phyloP scores from a whole-genome alignment of 1,140 invertebrate genomes.

The Conus betulinus region DNA sequence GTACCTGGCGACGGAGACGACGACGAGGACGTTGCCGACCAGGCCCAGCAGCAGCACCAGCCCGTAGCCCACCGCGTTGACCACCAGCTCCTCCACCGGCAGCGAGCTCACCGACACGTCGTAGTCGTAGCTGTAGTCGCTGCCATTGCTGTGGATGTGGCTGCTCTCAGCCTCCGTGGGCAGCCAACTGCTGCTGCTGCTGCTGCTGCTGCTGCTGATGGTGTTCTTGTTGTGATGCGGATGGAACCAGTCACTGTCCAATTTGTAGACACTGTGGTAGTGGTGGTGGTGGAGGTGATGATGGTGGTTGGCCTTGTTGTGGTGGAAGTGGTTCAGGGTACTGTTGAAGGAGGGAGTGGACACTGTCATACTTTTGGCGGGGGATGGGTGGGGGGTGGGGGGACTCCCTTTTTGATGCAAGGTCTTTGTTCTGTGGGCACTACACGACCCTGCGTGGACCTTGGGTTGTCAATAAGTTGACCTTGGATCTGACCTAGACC shows the following conservation, averaged over 20 bases:
- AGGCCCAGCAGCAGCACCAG: conserved; percentile 81
- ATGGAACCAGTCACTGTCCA: too few species aligned
- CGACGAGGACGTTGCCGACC: conserved; percentile 81
- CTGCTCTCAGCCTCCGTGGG: background rate
- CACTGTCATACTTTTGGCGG: too few species aligned
- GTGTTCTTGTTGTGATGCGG: background rate
- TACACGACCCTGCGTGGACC: too few species aligned
- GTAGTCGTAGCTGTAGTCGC: conserved; percentile 62
- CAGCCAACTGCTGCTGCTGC: background rate
- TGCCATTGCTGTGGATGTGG: background rate
- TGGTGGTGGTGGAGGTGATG: background rate
- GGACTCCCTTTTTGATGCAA: too few species aligned
- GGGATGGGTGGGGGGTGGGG: too few species aligned
- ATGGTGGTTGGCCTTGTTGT: background rate
- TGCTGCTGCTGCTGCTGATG: background rate
- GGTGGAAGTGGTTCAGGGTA: background rate
- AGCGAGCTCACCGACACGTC: conserved; percentile 49
- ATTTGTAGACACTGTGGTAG: background rate
- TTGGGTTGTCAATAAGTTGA: too few species aligned
- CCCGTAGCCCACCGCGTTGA: conserved; percentile 80
- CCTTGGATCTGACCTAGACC: too few species aligned
- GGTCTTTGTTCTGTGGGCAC: too few species aligned
- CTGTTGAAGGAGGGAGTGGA: background rate
- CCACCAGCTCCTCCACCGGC: conserved; percentile 77
- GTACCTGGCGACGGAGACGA: conserved; percentile 78